phyloP scores from a whole-genome alignment of 2,797 vertebrate species.

The Glossophaga mutica region DNA sequence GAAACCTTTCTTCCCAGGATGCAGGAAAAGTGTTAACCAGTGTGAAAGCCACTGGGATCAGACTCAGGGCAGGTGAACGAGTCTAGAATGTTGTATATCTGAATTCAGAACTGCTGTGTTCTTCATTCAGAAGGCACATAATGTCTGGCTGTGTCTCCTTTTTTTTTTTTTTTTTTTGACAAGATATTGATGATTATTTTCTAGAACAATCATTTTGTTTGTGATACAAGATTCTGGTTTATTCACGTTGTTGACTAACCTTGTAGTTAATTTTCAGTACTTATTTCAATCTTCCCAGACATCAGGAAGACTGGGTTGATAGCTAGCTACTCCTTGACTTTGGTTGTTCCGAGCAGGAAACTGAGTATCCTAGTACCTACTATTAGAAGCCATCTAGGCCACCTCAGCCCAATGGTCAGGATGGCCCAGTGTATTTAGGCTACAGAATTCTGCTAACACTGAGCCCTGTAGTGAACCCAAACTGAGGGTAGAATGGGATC shows the following conservation, averaged over 20 bases:
- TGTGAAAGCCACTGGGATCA: background rate
- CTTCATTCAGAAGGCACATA: background rate
- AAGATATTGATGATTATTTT: background rate
- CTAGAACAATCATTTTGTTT: background rate
- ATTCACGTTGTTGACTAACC: background rate
- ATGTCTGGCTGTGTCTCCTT: background rate
- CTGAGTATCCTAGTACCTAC: background rate
- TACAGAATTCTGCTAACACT: background rate
- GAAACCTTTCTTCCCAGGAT: background rate
- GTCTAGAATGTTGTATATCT: no score
- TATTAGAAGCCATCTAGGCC: background rate
- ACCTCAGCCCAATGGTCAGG: background rate
- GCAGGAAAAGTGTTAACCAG: background rate
- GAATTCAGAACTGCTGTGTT: background rate
- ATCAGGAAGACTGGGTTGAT: background rate
- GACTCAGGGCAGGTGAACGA: background rate
- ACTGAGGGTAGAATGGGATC: background rate
- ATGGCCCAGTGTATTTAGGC: background rate
- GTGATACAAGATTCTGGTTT: background rate
- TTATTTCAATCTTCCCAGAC: background rate
- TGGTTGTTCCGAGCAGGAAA: background rate
- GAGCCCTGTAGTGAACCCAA: background rate
- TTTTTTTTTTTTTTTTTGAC: background rate
- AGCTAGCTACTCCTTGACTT: background rate
- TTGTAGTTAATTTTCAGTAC: background rate